Percentiles rank a stretch among this genome's conserved stretches.
phyloP scores from a whole-genome alignment of 2,888 invertebrate genomes.

The Cordylochernes scorpioides region DNA sequence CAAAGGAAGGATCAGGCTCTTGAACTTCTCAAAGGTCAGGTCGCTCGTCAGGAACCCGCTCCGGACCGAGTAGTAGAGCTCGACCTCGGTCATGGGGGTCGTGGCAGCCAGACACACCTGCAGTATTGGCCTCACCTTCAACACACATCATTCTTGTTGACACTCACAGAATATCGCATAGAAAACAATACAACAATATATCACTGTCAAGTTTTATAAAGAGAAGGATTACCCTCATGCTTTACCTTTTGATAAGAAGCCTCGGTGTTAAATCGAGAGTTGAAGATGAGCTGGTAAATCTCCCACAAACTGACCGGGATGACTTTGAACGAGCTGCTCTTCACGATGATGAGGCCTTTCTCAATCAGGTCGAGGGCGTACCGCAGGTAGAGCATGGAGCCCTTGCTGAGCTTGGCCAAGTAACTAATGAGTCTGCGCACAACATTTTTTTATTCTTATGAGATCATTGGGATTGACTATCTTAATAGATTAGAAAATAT shows the following conservation, averaged over 20 bases:
- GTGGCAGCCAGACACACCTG: slow-evolving; percentile 76
- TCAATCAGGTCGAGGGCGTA: slow-evolving; percentile 71
- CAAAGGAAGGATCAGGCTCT: slow-evolving; percentile 45
- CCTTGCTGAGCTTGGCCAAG: slow-evolving; percentile 52
- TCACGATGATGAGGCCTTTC: slow-evolving; percentile 65
- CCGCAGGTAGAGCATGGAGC: slow-evolving; percentile 74
- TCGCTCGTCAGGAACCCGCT: no score
- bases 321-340: slow-evolving; percentile 72
- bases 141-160: no score
- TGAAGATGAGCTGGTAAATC: slow-evolving; percentile 70
- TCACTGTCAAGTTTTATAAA: no score
- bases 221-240: no score
- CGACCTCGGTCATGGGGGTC: slow-evolving; percentile 60
- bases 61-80: slow-evolving; percentile 79
- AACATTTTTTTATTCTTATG: no score
- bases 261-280: slow-evolving; percentile 60
- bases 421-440: no score
- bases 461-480: no score
- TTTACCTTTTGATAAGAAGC: slow-evolving; percentile 51
- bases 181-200: no score
- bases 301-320: slow-evolving; percentile 62
- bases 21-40: no score
- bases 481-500: no score
- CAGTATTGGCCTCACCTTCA: no score
- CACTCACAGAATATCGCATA: no score